These are phyloP conservation scores for Saimiri boliviensis DNA, from an alignment of 2,113 vertebrate species.

Conservation along the genomic window DNA sequence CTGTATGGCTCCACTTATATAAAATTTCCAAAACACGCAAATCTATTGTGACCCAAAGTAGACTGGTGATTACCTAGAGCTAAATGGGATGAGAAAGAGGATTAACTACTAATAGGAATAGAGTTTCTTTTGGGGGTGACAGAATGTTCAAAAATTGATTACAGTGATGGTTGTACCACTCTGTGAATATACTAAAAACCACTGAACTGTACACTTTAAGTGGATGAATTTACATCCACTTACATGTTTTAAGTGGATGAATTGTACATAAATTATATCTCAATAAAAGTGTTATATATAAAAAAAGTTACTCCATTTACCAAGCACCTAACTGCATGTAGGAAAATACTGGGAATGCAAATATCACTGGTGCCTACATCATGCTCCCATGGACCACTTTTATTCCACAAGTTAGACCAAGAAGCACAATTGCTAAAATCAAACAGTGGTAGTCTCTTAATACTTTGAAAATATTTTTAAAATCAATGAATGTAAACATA, in stretches of 20 bases:
- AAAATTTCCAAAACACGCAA: neutral
- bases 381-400: neutral
- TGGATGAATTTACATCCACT: neutral
- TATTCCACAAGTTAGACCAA: neutral
- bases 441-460: neutral
- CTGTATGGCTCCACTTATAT: neutral
- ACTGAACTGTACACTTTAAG: neutral
- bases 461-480: neutral
- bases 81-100: neutral
- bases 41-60: neutral
- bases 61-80: neutral
- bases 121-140: neutral
- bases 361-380: neutral
- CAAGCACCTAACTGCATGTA: neutral
- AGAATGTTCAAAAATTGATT: neutral
- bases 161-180: neutral
- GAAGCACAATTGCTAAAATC: neutral
- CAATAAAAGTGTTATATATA: neutral
- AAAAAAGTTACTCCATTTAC: neutral
- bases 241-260: neutral
- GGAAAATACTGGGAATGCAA: neutral
- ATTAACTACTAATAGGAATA: neutral
- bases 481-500: constrained; percentile 14
- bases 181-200: neutral
- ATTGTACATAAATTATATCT: neutral